These are phyloP conservation scores for Drosophila conformis DNA, from an alignment of 2,888 invertebrate genomes.

Conservation along the genomic window DNA sequence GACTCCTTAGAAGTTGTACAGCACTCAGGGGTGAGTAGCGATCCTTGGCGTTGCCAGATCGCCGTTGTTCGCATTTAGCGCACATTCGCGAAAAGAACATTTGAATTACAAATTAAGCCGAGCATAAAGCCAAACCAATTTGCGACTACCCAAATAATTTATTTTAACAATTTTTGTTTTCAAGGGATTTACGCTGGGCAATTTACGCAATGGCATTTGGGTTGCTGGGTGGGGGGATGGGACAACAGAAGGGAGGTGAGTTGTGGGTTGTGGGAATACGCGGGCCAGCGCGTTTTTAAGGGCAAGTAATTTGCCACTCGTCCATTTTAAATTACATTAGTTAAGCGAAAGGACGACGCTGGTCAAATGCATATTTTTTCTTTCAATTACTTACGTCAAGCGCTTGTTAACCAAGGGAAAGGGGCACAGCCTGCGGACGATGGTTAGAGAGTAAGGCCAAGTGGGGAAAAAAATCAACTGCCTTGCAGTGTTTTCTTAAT, in stretches of 20 bases:
- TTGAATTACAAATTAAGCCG: slow-evolving; percentile 78
- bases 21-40: slow-evolving; percentile 8
- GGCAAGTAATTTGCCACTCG: slow-evolving; percentile 79
- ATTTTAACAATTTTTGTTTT: slow-evolving; percentile 70
- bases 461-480: slow-evolving; percentile 24
- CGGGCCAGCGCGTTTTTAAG: slow-evolving; percentile 53
- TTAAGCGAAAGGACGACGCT: slow-evolving; percentile 54
- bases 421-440: neutral
- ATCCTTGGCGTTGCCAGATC: slow-evolving; percentile 55
- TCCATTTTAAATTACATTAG: slow-evolving; percentile 79
- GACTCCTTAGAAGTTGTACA: slow-evolving; percentile 11
- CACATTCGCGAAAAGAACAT: slow-evolving; percentile 45
- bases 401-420: neutral
- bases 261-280: slow-evolving; percentile 9
- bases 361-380: slow-evolving; percentile 75
- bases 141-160: slow-evolving; percentile 74
- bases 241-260: neutral
- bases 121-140: slow-evolving; percentile 68
- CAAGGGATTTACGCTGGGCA: slow-evolving; percentile 71
- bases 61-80: slow-evolving; percentile 28
- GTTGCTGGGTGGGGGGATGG: neutral
- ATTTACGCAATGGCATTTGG: slow-evolving; percentile 62
- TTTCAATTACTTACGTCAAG: slow-evolving; percentile 67
- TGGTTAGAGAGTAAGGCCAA: slow-evolving; percentile 3
- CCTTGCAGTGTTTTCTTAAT: slow-evolving; percentile 71